Evolutionary conservation across 2,888 invertebrate species (phyloP), one percentile per base, ranked within the genome.

Genomic region (Adineta ricciae): DNA sequence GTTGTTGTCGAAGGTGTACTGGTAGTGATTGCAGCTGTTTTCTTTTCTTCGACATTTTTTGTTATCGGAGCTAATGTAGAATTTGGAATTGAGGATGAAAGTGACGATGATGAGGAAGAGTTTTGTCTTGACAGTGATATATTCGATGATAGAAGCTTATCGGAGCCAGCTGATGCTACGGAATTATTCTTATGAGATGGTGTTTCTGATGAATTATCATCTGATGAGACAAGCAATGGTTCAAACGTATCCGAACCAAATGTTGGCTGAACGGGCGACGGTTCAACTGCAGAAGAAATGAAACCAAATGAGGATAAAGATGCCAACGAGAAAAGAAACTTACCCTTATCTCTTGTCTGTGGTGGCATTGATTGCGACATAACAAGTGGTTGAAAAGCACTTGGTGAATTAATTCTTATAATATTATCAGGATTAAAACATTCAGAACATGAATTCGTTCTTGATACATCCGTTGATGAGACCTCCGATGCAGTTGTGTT

Each of bases 31-130:
- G 84, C n/a, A 46, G n/a, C 56, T 54, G 54, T 82, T 54, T 54
- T 83, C 21, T 56, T 56, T 16, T 84, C 84, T 3, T 83, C 83
- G 14, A 19, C 72, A 24, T 83, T 83, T 9, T 64, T 72, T 4
- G 83, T 83, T 16, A 78, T 83, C 50, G 83, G 56, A 5, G 64
- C 64, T 54, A 82, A 82, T 50, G 84, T 38, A 32, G 83, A 11
- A 38, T 24, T 38, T 24, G 27, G 73, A 38, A 41, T 5, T 24
- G 38, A 73, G 4, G 73, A 73, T 9, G 73, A 73, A 8, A 73
- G 49, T 16, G 84, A 84, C 21, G 84, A 84, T 16, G 84, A 84
- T 50, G 84, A 83, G 5, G 83, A 27, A 16, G 84, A 84, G 38
- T 84, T 82, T 84, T 84, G 52, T 38, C 64, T 73, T 38, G 73